Evolutionary conservation across 2,888 invertebrate species (phyloP).

Genomic region (Cepaea hortensis): DNA sequence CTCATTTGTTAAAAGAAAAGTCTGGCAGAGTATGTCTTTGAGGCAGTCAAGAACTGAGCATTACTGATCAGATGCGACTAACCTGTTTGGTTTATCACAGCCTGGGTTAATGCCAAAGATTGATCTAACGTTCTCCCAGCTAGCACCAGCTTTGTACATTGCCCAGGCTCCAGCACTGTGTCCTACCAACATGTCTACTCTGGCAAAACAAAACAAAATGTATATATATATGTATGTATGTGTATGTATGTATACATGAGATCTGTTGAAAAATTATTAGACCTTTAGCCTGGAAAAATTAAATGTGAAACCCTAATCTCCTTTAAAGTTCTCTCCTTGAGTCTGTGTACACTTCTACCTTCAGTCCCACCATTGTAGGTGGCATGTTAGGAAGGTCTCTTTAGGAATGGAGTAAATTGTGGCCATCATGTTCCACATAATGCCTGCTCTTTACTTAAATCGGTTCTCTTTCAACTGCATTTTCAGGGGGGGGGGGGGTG

Average conservation of each 20-base stretch:
- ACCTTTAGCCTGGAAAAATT: background rate
- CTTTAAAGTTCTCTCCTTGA: too few relatives aligned
- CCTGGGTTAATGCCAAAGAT: conserved; percentile 48
- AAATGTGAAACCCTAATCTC: too few relatives aligned
- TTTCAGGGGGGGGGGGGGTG: too few relatives aligned
- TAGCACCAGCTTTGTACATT: conserved; percentile 51
- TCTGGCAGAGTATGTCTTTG: background rate
- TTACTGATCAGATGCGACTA: background rate
- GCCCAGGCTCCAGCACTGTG: conserved; percentile 56
- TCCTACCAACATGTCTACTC: conserved; percentile 51
- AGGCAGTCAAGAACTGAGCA: background rate
- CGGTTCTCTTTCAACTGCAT: too few relatives aligned
- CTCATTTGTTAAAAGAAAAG: background rate
- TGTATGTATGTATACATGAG: background rate
- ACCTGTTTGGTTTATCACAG: conserved; percentile 52
- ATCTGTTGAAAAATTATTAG: background rate
- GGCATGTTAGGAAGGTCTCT: too few relatives aligned
- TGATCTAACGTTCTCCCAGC: conserved; percentile 47
- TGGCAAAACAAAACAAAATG: conserved; percentile 28
- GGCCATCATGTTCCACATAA: too few relatives aligned
- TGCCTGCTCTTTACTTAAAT: too few relatives aligned
- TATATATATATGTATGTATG: background rate
- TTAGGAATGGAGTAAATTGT: too few relatives aligned
- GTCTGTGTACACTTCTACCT: too few relatives aligned
- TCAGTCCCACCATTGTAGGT: too few relatives aligned